phyloP scores from a whole-genome alignment of 2,888 invertebrate species.

The Cephus pygmeus region DNA sequence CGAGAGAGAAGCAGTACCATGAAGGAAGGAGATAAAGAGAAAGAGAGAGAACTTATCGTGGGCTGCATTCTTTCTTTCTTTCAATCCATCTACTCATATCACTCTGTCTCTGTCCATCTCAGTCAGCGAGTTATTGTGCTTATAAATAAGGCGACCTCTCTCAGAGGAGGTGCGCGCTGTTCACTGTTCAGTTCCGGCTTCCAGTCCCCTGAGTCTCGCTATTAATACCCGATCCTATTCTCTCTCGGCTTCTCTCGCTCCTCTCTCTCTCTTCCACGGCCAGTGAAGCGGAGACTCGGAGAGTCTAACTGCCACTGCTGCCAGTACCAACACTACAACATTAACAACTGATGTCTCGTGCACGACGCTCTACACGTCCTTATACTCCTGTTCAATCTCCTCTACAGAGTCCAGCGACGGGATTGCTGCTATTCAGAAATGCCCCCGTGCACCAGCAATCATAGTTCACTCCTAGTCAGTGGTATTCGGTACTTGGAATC shows the following conservation, averaged over 20 bases:
- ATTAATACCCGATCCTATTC: constrained; percentile 56
- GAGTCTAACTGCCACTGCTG: not conserved
- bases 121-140: constrained; percentile 40
- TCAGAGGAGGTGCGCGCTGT: constrained; percentile 12
- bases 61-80: not conserved
- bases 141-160: constrained; percentile 41
- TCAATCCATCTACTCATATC: not conserved
- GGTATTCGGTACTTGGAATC: too few species aligned
- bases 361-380: not conserved
- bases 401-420: not conserved
- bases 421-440: not conserved
- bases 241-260: constrained; percentile 2
- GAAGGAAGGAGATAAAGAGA: not conserved
- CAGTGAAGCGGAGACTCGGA: not conserved
- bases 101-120: constrained; percentile 21
- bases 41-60: not conserved
- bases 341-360: not conserved
- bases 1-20: not conserved
- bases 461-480: not conserved
- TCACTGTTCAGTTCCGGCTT: constrained; percentile 57
- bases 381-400: not conserved
- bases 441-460: not conserved
- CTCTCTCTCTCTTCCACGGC: constrained; percentile 4
- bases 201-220: constrained; percentile 55
- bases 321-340: not conserved